Evolutionary conservation across 2,113 vertebrate genomes (phyloP).

Genomic region (Hippocampus abdominalis): DNA sequence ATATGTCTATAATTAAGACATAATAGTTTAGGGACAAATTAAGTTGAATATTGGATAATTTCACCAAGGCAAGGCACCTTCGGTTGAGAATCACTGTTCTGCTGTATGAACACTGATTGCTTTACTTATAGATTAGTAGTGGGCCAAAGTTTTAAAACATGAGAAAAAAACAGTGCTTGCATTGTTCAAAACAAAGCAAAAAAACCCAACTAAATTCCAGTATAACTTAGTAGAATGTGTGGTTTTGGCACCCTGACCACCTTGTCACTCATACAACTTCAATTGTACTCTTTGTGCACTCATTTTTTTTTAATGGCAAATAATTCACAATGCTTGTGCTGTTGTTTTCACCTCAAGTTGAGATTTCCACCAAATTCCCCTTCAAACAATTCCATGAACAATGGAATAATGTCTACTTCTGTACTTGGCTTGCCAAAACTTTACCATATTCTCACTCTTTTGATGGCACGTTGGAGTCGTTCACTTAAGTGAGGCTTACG

Average conservation of each 20-base stretch:
- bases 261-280: not conserved
- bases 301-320: not conserved
- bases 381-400: not conserved
- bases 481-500: not conserved
- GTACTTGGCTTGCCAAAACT: not conserved
- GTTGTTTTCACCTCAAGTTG: not conserved
- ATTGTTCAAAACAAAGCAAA: not conserved
- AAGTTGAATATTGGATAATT: not conserved
- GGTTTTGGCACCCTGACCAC: not conserved
- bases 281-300: too few relatives aligned
- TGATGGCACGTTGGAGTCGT: not conserved
- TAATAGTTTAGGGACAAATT: not conserved
- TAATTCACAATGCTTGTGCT: not conserved
- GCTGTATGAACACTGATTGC: too few relatives aligned
- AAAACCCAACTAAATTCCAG: not conserved
- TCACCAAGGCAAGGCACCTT: too few relatives aligned
- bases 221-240: not conserved
- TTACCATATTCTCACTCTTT: not conserved
- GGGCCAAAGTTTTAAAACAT: not conserved
- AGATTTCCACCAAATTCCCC: not conserved
- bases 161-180: not conserved
- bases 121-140: too few relatives aligned
- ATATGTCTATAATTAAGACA: not conserved
- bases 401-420: not conserved
- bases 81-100: not conserved